Evolutionary conservation across 1,140 invertebrate species (phyloP).

Genomic region (Cotesia vestalis): DNA sequence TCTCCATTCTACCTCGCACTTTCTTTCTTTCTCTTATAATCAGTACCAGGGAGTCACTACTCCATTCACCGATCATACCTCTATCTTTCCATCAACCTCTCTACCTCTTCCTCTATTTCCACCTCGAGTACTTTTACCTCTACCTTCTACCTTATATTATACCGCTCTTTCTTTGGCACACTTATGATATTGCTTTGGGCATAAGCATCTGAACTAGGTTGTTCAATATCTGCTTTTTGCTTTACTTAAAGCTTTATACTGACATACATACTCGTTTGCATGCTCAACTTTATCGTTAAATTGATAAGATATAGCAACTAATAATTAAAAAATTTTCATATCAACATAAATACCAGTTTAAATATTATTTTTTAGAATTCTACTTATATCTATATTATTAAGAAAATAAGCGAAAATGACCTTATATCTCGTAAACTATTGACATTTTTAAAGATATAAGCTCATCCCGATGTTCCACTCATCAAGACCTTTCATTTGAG

Average conservation of each 20-base stretch:
- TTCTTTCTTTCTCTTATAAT: conserved; percentile 19
- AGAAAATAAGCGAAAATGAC: too few relatives aligned
- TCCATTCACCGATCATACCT: conserved; percentile 12
- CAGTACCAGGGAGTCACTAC: not conserved
- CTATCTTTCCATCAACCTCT: not conserved
- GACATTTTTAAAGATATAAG: too few relatives aligned
- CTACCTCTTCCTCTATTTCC: not conserved
- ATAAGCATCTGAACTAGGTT: conserved; percentile 42
- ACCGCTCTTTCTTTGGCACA: conserved; percentile 56
- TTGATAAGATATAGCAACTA: too few relatives aligned
- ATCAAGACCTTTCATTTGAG: too few relatives aligned
- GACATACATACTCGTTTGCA: not conserved
- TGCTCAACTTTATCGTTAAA: not conserved
- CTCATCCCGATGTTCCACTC: too few relatives aligned
- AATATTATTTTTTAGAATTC: too few relatives aligned
- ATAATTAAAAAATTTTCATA: too few relatives aligned
- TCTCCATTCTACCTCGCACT: conserved; percentile 8
- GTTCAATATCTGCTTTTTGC: conserved; percentile 11
- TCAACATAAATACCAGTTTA: too few relatives aligned
- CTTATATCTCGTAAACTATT: too few relatives aligned
- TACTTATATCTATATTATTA: too few relatives aligned
- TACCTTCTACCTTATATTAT: too few relatives aligned
- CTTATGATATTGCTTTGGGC: conserved; percentile 43
- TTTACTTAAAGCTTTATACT: conserved; percentile 8
- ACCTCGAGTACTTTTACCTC: not conserved